Conservation (phyloP, 2,888 invertebrate genomes). For the Synanthedon vespiformis region DNA sequence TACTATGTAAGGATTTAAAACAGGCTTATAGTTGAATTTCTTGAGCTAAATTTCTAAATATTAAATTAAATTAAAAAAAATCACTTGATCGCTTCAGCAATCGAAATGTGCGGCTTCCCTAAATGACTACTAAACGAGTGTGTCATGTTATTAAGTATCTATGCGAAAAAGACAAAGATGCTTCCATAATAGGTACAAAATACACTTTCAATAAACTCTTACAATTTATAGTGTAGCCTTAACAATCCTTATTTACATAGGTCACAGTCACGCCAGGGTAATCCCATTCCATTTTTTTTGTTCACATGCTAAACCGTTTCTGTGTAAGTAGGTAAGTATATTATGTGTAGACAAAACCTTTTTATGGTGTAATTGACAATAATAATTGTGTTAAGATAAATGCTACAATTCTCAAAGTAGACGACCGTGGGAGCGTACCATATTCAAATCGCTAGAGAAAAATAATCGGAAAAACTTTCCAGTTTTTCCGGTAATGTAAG, state of each 20-base stretch:
- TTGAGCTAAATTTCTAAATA: no score
- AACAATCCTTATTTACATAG: neutral
- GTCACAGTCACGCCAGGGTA: conserved; percentile 17
- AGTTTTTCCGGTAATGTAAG: conserved; percentile 61
- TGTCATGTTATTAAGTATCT: no score
- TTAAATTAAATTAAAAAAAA: no score
- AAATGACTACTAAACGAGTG: no score
- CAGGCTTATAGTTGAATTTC: no score
- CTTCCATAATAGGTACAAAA: no score
- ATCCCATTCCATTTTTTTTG: conserved; percentile 10
- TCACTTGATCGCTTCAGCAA: no score
- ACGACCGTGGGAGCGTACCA: conserved; percentile 46
- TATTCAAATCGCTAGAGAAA: conserved; percentile 47
- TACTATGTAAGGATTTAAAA: no score
- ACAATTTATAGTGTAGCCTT: neutral
- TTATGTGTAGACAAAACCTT: conserved; percentile 11
- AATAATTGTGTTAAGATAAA: conserved; percentile 16
- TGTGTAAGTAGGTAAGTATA: conserved; percentile 21
- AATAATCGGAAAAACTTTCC: conserved; percentile 49
- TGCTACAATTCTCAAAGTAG: conserved; percentile 8
- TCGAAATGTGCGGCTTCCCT: no score
- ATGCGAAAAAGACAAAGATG: no score
- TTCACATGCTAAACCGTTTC: conserved; percentile 14
- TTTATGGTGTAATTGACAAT: conserved; percentile 14
- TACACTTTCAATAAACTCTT: no score